These are phyloP conservation scores for Tinea semifulvella DNA, from an alignment of 2,888 invertebrate species.

Conservation along the genomic window DNA sequence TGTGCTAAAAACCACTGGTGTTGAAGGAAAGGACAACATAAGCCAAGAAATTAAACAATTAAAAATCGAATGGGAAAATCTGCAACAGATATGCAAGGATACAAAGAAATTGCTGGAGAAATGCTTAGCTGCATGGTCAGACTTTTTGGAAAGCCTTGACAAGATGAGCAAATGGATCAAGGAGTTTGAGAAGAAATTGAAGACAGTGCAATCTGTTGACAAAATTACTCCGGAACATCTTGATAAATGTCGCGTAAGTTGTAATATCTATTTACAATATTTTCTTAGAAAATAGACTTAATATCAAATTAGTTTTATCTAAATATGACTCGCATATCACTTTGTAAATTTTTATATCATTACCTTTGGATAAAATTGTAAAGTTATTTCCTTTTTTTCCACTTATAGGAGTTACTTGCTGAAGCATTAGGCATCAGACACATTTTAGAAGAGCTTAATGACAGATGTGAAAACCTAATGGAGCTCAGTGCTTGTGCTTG, in stretches of 20 bases:
- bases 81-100: slow-evolving; percentile 79
- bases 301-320: neutral
- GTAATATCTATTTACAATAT: neutral
- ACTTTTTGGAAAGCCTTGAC: slow-evolving; percentile 77
- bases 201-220: slow-evolving; percentile 71
- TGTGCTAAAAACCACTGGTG: slow-evolving; percentile 79
- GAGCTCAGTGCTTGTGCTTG: slow-evolving; percentile 86
- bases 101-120: slow-evolving; percentile 78
- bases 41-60: slow-evolving; percentile 84
- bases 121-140: slow-evolving; percentile 83
- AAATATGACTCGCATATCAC: neutral
- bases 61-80: slow-evolving; percentile 82
- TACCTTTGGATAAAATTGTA: neutral
- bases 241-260: slow-evolving; percentile 74
- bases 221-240: slow-evolving; percentile 84
- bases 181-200: slow-evolving; percentile 72
- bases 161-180: slow-evolving; percentile 80
- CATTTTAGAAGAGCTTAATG: slow-evolving; percentile 83
- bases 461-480: slow-evolving; percentile 86
- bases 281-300: neutral
- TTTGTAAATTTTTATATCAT: neutral
- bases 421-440: slow-evolving; percentile 81
- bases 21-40: slow-evolving; percentile 84
- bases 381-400: neutral
- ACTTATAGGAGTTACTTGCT: slow-evolving; percentile 69